These are phyloP conservation scores for Petaurus breviceps DNA, from an alignment of 2,113 vertebrate species.

Conservation along the genomic window DNA sequence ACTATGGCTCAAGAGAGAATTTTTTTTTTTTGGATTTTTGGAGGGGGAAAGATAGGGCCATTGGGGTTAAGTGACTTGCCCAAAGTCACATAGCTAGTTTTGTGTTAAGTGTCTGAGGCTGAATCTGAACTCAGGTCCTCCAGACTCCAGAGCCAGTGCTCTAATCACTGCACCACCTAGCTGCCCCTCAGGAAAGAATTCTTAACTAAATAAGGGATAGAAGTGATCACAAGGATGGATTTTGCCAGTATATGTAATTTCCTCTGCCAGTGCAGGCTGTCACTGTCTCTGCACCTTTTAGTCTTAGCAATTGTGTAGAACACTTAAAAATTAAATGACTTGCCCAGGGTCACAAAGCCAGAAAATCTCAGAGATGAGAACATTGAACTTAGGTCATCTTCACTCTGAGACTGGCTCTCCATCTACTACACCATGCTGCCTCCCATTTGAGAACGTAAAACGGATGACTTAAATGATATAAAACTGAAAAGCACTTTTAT, in stretches of 20 bases:
- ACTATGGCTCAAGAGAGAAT: not conserved
- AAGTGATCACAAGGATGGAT: not conserved
- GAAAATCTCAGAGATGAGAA: not conserved
- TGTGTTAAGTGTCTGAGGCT: no score
- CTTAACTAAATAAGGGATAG: not conserved
- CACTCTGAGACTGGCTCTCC: not conserved
- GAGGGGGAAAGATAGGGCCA: no score
- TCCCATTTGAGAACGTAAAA: not conserved
- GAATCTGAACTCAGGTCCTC: no score
- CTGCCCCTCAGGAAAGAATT: not conserved
- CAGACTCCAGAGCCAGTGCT: no score
- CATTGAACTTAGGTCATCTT: not conserved
- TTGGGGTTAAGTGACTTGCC: no score
- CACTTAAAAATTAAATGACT: not conserved
- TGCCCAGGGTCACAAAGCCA: not conserved
- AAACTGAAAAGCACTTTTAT: not conserved
- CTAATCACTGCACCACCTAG: no score
- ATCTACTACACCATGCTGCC: not conserved
- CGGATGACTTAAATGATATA: not conserved
- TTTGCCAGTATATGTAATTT: not conserved
- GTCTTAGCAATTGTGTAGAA: not conserved
- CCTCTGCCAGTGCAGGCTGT: not conserved
- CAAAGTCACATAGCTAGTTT: no score
- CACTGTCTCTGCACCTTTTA: not conserved
- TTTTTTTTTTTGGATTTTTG: no score